Conservation (phyloP, 92 coral and sea anemone species). For the Siderastrea radians region DNA sequence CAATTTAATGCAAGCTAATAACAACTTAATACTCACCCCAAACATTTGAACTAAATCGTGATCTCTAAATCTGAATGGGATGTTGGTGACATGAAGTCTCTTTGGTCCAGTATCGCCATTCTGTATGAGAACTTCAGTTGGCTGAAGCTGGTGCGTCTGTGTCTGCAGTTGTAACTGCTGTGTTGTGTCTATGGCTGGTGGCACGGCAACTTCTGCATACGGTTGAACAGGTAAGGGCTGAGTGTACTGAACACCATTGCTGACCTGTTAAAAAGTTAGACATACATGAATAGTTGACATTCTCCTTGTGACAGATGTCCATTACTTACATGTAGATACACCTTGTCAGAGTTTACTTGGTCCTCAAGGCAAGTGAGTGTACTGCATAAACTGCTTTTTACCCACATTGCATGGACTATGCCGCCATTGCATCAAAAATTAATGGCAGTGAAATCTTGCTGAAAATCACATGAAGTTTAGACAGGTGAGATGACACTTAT, state of each 20-base stretch:
- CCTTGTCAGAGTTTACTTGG: no score
- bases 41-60: slow-evolving; percentile 95
- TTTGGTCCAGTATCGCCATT: slow-evolving; percentile 76
- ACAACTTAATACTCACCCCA: slow-evolving; percentile 75
- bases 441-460: no score
- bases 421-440: no score
- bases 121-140: slow-evolving; percentile 59
- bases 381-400: no score
- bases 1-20: not conserved
- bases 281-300: no score
- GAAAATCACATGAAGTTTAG: no score
- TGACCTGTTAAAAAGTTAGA: slow-evolving; percentile 55
- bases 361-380: no score
- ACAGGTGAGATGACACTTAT: no score
- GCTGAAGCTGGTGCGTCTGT: slow-evolving; percentile 76
- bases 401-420: no score
- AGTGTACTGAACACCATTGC: slow-evolving; percentile 87
- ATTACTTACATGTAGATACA: no score
- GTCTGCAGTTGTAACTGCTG: slow-evolving; percentile 50
- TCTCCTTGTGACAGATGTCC: no score
- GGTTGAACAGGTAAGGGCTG: slow-evolving; percentile 67
- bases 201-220: slow-evolving; percentile 63
- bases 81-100: slow-evolving; percentile 95
- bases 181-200: slow-evolving; percentile 63
- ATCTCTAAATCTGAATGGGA: slow-evolving; percentile 95